Conservation (phyloP, 2,888 invertebrate species). For the Drosophila kanekoi region DNA sequence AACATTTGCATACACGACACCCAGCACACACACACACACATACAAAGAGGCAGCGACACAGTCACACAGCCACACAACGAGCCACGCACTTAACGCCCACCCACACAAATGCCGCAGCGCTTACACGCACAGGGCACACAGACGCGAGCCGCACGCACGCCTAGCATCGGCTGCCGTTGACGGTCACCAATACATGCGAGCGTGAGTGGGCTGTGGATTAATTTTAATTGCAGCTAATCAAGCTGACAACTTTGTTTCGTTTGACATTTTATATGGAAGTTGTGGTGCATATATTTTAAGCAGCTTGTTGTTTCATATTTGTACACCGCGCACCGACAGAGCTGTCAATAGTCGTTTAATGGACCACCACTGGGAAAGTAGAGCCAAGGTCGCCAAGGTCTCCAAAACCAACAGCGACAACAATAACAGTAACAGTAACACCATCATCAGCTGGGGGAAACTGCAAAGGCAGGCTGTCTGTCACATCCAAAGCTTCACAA, state of each 20-base stretch:
- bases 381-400: slow-evolving; percentile 31
- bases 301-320: background rate
- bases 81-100: slow-evolving; percentile 17
- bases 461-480: slow-evolving; percentile 11
- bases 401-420: background rate
- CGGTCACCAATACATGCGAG: slow-evolving; percentile 4
- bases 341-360: background rate
- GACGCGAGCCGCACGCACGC: slow-evolving; percentile 7
- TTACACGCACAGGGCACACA: slow-evolving; percentile 6
- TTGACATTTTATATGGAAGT: slow-evolving; percentile 10
- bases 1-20: slow-evolving; percentile 77
- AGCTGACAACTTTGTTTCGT: slow-evolving; percentile 38
- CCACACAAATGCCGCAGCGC: slow-evolving; percentile 1
- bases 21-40: slow-evolving; percentile 5
- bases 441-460: slow-evolving; percentile 1
- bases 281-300: background rate
- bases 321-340: background rate
- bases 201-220: slow-evolving; percentile 1
- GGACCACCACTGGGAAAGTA: slow-evolving; percentile 13
- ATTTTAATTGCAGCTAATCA: slow-evolving; percentile 52
- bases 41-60: too few species aligned
- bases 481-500: slow-evolving; percentile 32
- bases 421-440: background rate
- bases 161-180: background rate
- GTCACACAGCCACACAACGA: slow-evolving; percentile 6